These are phyloP conservation scores for Glaucopsyche alexis DNA, from an alignment of 2,888 invertebrate genomes.

Conservation along the genomic window DNA sequence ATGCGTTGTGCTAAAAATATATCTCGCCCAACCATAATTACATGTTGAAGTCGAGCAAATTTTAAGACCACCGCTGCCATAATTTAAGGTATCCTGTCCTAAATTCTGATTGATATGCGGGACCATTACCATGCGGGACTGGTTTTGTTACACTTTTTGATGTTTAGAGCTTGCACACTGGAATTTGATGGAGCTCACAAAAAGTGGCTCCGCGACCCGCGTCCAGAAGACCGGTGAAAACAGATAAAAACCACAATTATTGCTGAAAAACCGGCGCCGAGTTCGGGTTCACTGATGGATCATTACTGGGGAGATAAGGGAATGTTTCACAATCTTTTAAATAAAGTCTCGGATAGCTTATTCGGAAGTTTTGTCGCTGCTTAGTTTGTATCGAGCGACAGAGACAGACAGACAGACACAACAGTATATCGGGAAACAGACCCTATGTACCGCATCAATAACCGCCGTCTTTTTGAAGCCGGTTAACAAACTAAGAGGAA, in stretches of 20 bases:
- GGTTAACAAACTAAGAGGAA: too few relatives aligned
- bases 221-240: not conserved
- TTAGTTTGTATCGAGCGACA: too few relatives aligned
- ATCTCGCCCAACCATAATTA: not conserved
- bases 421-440: too few relatives aligned
- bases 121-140: not conserved
- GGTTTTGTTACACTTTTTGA: constrained; percentile 14
- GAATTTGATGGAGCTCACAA: constrained; percentile 12
- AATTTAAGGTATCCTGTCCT: constrained; percentile 12
- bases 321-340: too few relatives aligned
- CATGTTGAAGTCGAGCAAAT: not conserved
- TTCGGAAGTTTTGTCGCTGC: too few relatives aligned
- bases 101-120: not conserved
- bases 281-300: too few relatives aligned
- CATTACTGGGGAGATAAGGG: too few relatives aligned
- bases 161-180: constrained; percentile 8
- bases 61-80: not conserved
- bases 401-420: too few relatives aligned
- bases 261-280: not conserved
- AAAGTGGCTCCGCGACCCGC: not conserved
- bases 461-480: too few relatives aligned
- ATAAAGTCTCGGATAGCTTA: too few relatives aligned
- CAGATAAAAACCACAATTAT: not conserved
- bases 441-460: too few relatives aligned
- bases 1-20: not conserved